These are phyloP conservation scores for Acleris laterana DNA, from an alignment of 2,888 invertebrate species.

Conservation along the genomic window DNA sequence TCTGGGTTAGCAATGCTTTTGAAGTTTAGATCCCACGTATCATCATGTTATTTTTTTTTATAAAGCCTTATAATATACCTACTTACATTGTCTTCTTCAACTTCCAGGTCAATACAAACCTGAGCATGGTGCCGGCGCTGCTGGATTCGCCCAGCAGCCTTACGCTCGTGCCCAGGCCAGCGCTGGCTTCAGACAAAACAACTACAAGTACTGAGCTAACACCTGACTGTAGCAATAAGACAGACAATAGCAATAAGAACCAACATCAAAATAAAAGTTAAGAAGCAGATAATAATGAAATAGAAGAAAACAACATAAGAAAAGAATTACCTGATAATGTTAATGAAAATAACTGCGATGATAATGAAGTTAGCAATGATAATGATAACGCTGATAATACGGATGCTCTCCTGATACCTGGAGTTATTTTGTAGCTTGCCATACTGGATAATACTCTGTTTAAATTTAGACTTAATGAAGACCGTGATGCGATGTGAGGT, in stretches of 20 bases:
- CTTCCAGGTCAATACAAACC: conserved; percentile 79
- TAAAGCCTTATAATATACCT: no score
- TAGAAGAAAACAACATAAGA: background rate
- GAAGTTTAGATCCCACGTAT: no score
- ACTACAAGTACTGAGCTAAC: conserved; percentile 55
- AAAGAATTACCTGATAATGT: background rate
- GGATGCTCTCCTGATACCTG: background rate
- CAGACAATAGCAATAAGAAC: conserved; percentile 19
- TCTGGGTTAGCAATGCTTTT: no score
- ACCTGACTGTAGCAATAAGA: background rate
- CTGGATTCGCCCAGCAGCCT: conserved; percentile 54
- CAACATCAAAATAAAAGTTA: background rate
- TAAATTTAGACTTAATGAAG: conserved; percentile 53
- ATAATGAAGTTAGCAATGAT: conserved; percentile 1
- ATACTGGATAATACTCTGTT: conserved; percentile 40
- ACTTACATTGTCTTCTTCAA: background rate
- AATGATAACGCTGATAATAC: background rate
- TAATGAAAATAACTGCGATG: background rate
- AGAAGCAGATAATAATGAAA: conserved; percentile 1
- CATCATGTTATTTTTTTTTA: no score
- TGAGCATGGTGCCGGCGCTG: conserved; percentile 63
- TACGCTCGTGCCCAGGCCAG: conserved; percentile 65
- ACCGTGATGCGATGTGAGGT: conserved; percentile 47
- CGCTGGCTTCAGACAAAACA: conserved; percentile 73
- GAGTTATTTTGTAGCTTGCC: conserved; percentile 21